Conservation (phyloP, 2,797 vertebrate species). For the Mastacembelus armatus region DNA sequence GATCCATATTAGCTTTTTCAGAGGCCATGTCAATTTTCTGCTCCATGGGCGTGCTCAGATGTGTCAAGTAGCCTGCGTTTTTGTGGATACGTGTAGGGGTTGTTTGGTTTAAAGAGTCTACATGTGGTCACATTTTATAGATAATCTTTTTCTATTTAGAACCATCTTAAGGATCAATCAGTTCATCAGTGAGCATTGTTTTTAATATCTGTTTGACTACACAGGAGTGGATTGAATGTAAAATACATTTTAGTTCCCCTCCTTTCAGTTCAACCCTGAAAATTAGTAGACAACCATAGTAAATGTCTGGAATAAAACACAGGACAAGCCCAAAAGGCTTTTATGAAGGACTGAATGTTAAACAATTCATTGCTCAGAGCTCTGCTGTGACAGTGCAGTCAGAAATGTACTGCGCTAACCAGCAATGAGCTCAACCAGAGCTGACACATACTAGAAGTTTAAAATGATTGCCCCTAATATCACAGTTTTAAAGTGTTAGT, state of each 20-base stretch:
- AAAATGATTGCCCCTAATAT: conserved; percentile 40
- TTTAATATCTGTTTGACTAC: too few relatives aligned
- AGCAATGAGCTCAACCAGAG: conserved; percentile 11
- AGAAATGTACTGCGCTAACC: neutral
- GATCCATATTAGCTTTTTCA: conserved; percentile 11
- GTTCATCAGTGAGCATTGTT: too few relatives aligned
- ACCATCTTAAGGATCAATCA: too few relatives aligned
- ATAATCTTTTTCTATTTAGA: too few relatives aligned
- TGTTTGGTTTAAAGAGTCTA: neutral
- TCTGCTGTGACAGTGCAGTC: conserved; percentile 17
- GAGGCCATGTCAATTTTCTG: conserved; percentile 23
- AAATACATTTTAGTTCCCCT: conserved; percentile 13
- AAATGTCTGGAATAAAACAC: conserved; percentile 4
- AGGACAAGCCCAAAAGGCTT: neutral
- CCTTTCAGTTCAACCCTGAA: neutral
- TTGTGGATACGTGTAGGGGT: neutral
- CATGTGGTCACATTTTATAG: neutral
- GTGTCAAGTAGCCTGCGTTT: neutral
- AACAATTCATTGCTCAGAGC: neutral
- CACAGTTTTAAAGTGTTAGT: conserved; percentile 50
- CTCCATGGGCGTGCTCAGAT: conserved; percentile 10
- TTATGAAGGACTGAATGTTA: neutral
- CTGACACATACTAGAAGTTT: conserved; percentile 3
- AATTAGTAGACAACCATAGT: too few relatives aligned
- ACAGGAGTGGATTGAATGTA: conserved; percentile 6